Evolutionary conservation across 2,888 invertebrate genomes (phyloP).

Genomic region (Philereme transversata): DNA sequence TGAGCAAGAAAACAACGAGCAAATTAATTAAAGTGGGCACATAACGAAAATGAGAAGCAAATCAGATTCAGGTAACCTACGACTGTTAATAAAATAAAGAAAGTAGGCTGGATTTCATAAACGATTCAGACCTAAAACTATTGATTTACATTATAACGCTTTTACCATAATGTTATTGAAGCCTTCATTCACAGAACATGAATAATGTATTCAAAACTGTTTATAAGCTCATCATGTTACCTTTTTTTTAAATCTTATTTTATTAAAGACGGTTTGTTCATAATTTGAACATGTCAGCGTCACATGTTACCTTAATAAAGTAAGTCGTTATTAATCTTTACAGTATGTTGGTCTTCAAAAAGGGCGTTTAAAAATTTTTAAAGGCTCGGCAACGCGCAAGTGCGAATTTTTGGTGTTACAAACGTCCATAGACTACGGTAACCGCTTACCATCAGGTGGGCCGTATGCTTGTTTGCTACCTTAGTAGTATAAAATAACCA

Average conservation of each 20-base stretch:
- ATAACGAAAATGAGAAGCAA: too few species aligned
- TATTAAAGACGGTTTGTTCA: too few species aligned
- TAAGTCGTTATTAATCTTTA: constrained; percentile 6
- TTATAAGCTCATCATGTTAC: constrained; percentile 22
- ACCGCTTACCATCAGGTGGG: too few species aligned
- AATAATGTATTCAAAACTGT: constrained; percentile 34
- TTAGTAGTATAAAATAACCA: neutral
- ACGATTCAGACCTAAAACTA: constrained; percentile 34
- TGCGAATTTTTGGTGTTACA: too few species aligned
- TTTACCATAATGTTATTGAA: constrained; percentile 40
- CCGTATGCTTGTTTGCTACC: too few species aligned
- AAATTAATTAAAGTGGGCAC: too few species aligned
- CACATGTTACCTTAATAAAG: constrained; percentile 23
- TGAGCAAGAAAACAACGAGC: too few species aligned
- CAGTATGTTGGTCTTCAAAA: too few species aligned
- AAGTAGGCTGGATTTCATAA: constrained; percentile 34
- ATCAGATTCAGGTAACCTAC: neutral
- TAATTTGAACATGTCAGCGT: neutral
- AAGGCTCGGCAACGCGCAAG: too few species aligned
- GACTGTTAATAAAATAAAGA: constrained; percentile 32
- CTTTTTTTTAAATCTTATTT: too few species aligned
- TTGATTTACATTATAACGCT: constrained; percentile 38
- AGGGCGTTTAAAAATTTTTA: too few species aligned
- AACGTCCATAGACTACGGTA: too few species aligned
- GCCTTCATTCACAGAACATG: constrained; percentile 33